Evolutionary conservation across 2,888 invertebrate species (phyloP), one percentile per base, ranked within the genome.

Genomic region (Protodeltote pygarga): DNA sequence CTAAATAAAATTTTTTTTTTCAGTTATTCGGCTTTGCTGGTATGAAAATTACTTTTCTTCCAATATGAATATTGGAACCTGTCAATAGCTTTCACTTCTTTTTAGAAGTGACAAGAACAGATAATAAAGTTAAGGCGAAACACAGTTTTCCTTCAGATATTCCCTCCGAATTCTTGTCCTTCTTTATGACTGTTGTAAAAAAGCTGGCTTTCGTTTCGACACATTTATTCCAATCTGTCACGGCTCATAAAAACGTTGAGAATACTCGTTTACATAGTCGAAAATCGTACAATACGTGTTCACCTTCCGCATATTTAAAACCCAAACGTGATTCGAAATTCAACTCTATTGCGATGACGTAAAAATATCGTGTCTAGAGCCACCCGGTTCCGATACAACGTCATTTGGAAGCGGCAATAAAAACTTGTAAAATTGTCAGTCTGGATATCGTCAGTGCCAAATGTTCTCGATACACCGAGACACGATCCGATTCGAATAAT

Each of bases 391-490:
- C 21, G 42, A 57, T 65, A 72, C 50, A 62, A 54, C 53, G 58
- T 71, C 61, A 69, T 68, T 58, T 65, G 65, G 60, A 49, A 66
- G 40, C 34, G 44, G 73, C 65, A 74, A 77, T 77, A 79, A 83
- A 81, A 83, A 76, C 71, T 78, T 78, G 71, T 79, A 73, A 77
- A 79, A 81, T 77, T 79, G 73, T 71, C 73, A 71, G 76, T 65
- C 71, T 50, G 65, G 68, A 74, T 73, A 77, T 70, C 71, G 69
- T 68, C 65, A 65, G 57, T 41, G 48, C 58, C 70, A 66, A 71
- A 73, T 65, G 68, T 65, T 71, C 69, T 69, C 75, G 75, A 78
- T 79, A 78, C 75, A 73, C 59, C 61, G 71, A 75, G 73, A 75
- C 64, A 59, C 69, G 76, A 76, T 76, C 76, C 69, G 73, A 66